Conservation (phyloP, 2,113 vertebrate species). For the Struthidea cinerea region DNA sequence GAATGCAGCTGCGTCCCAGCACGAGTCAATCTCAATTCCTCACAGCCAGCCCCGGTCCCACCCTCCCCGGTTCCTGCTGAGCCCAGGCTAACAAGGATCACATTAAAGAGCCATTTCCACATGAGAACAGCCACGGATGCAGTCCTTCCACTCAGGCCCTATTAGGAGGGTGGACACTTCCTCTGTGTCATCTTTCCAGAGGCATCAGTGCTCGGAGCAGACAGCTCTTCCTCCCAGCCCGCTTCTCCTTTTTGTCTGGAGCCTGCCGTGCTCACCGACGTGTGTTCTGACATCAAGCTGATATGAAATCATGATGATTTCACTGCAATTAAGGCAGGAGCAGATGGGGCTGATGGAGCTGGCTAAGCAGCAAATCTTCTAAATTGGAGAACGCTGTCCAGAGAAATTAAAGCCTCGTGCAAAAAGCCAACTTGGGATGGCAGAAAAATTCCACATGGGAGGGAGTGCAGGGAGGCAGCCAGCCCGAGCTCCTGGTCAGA, state of each 20-base stretch:
- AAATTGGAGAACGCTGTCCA: not conserved
- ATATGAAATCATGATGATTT: conserved; percentile 12
- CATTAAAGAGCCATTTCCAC: conserved; percentile 2
- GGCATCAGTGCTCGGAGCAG: fast-evolving
- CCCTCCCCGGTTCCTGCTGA: not conserved
- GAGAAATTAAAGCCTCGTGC: not conserved
- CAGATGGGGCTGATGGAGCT: not conserved
- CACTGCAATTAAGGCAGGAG: conserved; percentile 15
- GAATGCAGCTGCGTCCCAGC: not conserved
- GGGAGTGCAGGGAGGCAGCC: not conserved
- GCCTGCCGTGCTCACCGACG: not conserved
- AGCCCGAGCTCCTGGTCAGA: not conserved
- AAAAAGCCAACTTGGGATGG: not conserved
- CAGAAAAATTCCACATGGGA: not conserved
- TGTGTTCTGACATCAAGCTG: not conserved
- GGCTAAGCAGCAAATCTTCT: conserved; percentile 28
- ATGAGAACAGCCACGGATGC: not conserved
- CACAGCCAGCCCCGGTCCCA: not conserved
- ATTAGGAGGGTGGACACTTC: not conserved
- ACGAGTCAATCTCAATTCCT: not conserved
- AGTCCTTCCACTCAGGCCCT: not conserved
- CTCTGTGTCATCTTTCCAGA: not conserved
- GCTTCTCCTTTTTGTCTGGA: not conserved
- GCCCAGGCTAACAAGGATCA: not conserved
- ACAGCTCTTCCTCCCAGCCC: not conserved